Conservation (phyloP, 2,888 invertebrate species). For the Standfussiana lucernea region DNA sequence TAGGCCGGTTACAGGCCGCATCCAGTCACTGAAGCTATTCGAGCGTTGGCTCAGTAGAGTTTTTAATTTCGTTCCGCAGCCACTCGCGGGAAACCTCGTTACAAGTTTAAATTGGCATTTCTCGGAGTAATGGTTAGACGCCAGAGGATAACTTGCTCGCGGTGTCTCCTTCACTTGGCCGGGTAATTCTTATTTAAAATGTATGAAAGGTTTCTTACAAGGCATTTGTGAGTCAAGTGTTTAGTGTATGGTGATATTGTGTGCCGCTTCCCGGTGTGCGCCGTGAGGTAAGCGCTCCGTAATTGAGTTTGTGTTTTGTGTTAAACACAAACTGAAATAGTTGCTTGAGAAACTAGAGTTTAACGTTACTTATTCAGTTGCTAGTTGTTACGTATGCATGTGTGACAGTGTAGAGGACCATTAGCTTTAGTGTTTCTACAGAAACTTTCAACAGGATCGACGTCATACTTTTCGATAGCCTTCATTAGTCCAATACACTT, state of each 20-base stretch:
- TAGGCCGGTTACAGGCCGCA: conserved; percentile 86
- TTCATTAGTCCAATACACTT: not conserved
- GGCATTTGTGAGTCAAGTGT: conserved; percentile 69
- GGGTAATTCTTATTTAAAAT: conserved; percentile 88
- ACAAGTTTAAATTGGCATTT: conserved; percentile 91
- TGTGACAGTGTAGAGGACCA: not conserved
- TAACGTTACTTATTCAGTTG: not conserved
- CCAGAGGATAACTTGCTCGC: conserved; percentile 82
- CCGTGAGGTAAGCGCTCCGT: not conserved
- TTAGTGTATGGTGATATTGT: conserved; percentile 61
- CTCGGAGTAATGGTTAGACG: conserved; percentile 88
- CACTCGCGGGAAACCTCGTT: conserved; percentile 89
- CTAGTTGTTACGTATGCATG: not conserved
- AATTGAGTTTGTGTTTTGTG: conserved; percentile 15
- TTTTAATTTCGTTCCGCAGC: conserved; percentile 89
- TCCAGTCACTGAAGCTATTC: conserved; percentile 79
- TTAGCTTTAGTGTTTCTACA: not conserved
- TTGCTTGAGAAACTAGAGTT: conserved; percentile 1
- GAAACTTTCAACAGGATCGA: not conserved
- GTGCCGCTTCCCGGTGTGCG: conserved; percentile 21
- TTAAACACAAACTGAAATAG: conserved; percentile 1
- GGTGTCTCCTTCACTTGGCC: conserved; percentile 83
- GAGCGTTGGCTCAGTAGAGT: conserved; percentile 82
- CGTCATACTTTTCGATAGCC: not conserved
- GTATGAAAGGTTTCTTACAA: conserved; percentile 78